phyloP scores from a whole-genome alignment of 1,140 invertebrate species.

The Triops longicaudatus region DNA sequence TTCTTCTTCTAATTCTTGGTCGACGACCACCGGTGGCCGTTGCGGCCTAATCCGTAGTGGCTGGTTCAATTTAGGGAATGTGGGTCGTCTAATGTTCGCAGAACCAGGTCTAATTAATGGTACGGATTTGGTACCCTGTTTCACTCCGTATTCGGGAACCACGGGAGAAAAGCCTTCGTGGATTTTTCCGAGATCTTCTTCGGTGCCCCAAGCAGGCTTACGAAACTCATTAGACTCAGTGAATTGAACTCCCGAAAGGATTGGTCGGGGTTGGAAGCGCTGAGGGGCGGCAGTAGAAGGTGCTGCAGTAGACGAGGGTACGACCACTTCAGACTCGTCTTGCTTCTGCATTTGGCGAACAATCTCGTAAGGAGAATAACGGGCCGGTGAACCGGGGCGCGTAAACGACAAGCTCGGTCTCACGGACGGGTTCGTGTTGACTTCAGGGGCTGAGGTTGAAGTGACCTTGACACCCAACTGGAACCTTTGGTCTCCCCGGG shows the following conservation, averaged over 20 bases:
- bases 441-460: not conserved
- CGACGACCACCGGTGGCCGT: not conserved
- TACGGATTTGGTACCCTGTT: not conserved
- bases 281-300: not conserved
- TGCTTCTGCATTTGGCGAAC: not conserved
- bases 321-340: not conserved
- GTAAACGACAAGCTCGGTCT: not conserved
- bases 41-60: not conserved
- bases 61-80: not conserved
- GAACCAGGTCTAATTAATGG: not conserved
- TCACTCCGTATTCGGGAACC: not conserved
- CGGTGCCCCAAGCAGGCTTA: not conserved
- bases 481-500: not conserved
- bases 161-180: not conserved
- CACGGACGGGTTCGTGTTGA: not conserved
- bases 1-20: not conserved
- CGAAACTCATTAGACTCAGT: not conserved
- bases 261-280: not conserved
- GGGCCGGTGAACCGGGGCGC: not conserved
- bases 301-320: not conserved
- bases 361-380: not conserved
- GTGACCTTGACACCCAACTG: not conserved
- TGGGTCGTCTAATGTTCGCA: not conserved
- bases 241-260: not conserved
- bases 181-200: not conserved